Conservation (phyloP, 1,140 invertebrate species). For the Heliothis virescens region DNA sequence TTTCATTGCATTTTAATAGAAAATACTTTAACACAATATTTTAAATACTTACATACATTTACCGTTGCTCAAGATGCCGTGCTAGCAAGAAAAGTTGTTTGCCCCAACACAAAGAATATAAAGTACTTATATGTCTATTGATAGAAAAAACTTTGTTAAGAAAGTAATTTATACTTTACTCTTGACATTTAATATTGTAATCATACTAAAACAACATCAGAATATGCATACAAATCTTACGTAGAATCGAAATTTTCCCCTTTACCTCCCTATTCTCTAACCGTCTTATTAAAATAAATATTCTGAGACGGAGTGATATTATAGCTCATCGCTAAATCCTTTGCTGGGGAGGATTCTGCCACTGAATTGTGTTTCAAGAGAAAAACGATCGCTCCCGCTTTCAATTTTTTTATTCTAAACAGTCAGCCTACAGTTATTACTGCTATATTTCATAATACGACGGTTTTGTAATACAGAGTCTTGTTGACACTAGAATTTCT, state of each 20-base stretch:
- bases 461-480: too few species aligned
- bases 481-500: too few species aligned
- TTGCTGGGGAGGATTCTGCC: slow-evolving; percentile 22
- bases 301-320: slow-evolving; percentile 56
- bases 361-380: slow-evolving; percentile 44
- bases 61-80: too few species aligned
- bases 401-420: neutral
- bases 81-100: too few species aligned
- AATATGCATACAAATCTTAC: slow-evolving; percentile 37
- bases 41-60: too few species aligned
- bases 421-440: neutral
- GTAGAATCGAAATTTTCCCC: slow-evolving; percentile 16
- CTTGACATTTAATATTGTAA: neutral
- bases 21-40: too few species aligned
- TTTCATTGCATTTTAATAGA: neutral
- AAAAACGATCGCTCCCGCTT: slow-evolving; percentile 2
- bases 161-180: too few species aligned
- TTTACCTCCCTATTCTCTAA: slow-evolving; percentile 51
- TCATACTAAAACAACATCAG: neutral
- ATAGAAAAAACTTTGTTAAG: neutral
- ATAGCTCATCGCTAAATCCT: slow-evolving; percentile 49
- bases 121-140: neutral
- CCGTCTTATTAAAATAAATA: slow-evolving; percentile 67
- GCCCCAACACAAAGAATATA: too few species aligned
- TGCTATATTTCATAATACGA: too few species aligned